Evolutionary conservation across 2,797 vertebrate species (phyloP), one percentile per base, ranked within the genome.

Genomic region (Perodicticus potto): DNA sequence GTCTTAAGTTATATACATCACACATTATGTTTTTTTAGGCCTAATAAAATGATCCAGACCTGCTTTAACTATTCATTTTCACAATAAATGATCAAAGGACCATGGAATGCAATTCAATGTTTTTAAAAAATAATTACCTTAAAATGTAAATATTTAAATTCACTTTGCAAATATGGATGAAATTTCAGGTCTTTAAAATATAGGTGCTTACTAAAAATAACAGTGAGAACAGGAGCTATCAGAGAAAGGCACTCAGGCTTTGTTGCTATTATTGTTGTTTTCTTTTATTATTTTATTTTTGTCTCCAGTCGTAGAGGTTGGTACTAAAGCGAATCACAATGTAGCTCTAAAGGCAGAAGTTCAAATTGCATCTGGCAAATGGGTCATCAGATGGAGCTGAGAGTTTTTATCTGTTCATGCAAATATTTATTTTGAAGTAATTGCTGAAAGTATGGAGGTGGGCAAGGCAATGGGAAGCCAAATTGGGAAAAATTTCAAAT

Each of bases 111-210:
- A 70, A 61, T 67, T 55, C 32, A 94, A 10, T 59, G 95, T 89
- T 59, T 80, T 81, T 6, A 86, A 87, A 91, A 89, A 92, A 93
- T 78, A 84, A 91, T 93, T 90, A 82, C 0, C 0, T 90, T 73
- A n/a, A 92, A 95, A 91, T 78, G 53, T 91, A 74, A 95, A 86
- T 65, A 88, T 70, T 93, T 89, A 86, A 95, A 92, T 91, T 86
- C 45, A 40, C 57, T 37, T 95, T 65, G 61, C n/a, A 89, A 92
- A 65, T 74, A 57, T 55, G 17, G 91, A 40, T 88, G 76, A 78
- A 80, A 61, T 83, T 78, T 90, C 37, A 94, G 27, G 2, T 91
- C 63, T 73, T 84, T 70, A 69, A 89, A 90, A 86, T 72, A 83
- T 17, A 77, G 40, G 25, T 70, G 34, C 32, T 82, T 86, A 69